Conservation (phyloP, 1,140 invertebrate species). For the Papilio machaon region DNA sequence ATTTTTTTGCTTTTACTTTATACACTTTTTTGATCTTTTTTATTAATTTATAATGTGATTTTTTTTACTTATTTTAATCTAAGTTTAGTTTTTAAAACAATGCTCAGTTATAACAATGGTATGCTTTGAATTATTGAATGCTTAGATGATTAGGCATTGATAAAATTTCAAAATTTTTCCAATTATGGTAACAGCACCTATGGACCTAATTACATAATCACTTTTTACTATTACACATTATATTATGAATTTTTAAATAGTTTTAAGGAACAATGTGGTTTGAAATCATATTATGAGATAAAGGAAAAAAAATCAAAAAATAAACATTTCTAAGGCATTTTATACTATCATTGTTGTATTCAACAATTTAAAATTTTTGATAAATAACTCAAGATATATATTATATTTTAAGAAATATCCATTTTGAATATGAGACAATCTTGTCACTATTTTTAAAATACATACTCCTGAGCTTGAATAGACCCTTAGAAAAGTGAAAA, state of each 20-base stretch:
- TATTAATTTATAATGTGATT: not conserved
- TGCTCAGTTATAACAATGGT: not conserved
- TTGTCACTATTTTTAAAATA: not conserved
- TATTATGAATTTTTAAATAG: not conserved
- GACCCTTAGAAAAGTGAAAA: not conserved
- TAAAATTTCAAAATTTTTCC: not conserved
- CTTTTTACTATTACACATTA: not conserved
- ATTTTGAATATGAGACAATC: not conserved
- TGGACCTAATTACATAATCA: conserved; percentile 6
- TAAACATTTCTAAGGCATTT: not conserved
- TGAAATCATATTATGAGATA: not conserved
- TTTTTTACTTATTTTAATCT: not conserved
- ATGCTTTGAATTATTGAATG: not conserved
- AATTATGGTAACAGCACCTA: not conserved
- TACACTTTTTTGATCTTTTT: conserved; percentile 3
- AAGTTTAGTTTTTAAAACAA: not conserved
- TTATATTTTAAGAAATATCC: not conserved
- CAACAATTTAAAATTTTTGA: not conserved
- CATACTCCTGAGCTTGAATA: not conserved
- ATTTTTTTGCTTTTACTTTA: conserved; percentile 41
- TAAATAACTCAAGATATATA: not conserved
- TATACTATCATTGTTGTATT: conserved; percentile 8
- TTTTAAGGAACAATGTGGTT: not conserved
- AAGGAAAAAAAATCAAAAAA: not conserved
- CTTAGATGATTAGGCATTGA: too few species aligned